These are phyloP conservation scores for Drosophila kepulauana DNA, from an alignment of 1,140 invertebrate species.

Conservation along the genomic window DNA sequence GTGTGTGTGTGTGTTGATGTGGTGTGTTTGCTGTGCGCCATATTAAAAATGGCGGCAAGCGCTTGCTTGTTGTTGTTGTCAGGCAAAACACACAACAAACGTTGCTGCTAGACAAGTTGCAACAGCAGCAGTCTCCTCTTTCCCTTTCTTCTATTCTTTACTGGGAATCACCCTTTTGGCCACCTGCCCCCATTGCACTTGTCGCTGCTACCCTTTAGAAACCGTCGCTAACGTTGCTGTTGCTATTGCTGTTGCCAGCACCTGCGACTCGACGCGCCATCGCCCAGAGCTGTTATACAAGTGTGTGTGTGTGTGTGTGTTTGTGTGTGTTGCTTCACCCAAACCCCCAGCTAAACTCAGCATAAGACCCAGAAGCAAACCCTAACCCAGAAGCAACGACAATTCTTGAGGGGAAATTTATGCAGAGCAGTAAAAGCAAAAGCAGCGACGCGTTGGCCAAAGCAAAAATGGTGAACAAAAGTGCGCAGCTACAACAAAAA, in stretches of 20 bases:
- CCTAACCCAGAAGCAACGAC: conserved; percentile 47
- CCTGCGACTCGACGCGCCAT: conserved; percentile 42
- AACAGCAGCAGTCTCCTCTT: conserved; percentile 9
- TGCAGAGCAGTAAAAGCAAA: conserved; percentile 55
- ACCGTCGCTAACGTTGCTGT: conserved; percentile 8
- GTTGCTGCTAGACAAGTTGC: conserved; percentile 59
- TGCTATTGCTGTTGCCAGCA: conserved; percentile 20
- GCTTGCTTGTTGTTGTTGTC: conserved; percentile 54
- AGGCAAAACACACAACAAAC: conserved; percentile 58
- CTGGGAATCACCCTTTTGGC: conserved; percentile 31
- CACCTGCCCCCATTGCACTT: conserved; percentile 24
- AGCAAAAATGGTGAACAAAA: conserved; percentile 77
- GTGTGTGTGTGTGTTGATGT: conserved; percentile 29
- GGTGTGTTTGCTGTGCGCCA: conserved; percentile 55
- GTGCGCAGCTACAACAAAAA: conserved; percentile 55
- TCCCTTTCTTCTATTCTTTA: too few relatives aligned
- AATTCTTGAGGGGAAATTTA: conserved; percentile 82
- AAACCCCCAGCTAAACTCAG: not conserved
- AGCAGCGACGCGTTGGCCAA: conserved; percentile 10
- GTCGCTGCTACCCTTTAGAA: conserved; percentile 61
- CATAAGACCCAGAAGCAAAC: not conserved
- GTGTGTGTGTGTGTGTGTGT: conserved; percentile 10
- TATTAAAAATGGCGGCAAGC: conserved; percentile 82
- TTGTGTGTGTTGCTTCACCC: not conserved
- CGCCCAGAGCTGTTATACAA: conserved; percentile 45